Conservation (phyloP, 2,888 invertebrate genomes). For the Pristionchus japonicus region DNA sequence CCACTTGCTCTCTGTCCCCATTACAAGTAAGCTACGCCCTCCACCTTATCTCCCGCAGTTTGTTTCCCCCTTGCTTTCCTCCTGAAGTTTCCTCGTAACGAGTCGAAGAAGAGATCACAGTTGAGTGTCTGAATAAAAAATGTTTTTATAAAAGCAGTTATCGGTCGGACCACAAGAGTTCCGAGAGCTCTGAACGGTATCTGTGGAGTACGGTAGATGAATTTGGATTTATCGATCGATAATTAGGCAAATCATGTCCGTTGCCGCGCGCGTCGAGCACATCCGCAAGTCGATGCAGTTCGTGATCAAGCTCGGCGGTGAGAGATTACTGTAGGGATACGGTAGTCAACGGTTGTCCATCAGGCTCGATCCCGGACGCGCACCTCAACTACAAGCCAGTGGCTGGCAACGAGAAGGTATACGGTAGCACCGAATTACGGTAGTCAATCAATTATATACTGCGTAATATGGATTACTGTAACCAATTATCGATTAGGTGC, state of each 20-base stretch:
- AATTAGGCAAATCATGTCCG: not conserved
- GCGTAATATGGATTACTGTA: not conserved
- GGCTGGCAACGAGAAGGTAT: constrained; percentile 34
- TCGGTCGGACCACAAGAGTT: not conserved
- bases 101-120: not conserved
- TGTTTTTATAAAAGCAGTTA: not conserved
- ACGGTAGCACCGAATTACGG: not conserved
- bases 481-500: constrained; percentile 50
- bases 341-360: too few relatives aligned
- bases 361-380: constrained; percentile 43
- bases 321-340: constrained; percentile 20
- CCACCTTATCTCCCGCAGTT: not conserved
- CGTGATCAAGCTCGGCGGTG: constrained; percentile 44
- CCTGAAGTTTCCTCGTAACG: constrained; percentile 19
- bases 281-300: constrained; percentile 45
- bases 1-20: not conserved
- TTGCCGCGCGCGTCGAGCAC: constrained; percentile 43
- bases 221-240: not conserved
- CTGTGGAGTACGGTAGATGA: not conserved
- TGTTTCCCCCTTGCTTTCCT: not conserved
- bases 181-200: constrained; percentile 7
- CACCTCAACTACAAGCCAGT: constrained; percentile 43
- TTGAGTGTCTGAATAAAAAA: not conserved
- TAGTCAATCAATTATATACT: not conserved
- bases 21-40: constrained; percentile 15